phyloP scores from a whole-genome alignment of 2,113 vertebrate genomes.

The Irena cyanogastra region DNA sequence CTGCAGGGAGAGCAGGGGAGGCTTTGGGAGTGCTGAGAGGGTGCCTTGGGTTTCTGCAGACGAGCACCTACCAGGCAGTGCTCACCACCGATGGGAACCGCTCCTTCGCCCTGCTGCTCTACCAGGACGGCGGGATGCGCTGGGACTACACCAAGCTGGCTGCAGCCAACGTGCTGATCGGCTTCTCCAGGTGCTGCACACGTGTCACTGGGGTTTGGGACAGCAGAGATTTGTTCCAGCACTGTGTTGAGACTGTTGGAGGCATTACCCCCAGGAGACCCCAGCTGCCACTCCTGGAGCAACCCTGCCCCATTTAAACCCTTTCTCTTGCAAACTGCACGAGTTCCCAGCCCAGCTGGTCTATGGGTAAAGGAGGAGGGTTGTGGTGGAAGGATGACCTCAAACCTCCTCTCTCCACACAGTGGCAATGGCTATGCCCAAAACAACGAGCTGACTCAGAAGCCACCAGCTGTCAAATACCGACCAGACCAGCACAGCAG shows the following conservation, averaged over 20 bases:
- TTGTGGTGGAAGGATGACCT: neutral
- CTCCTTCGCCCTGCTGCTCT: conserved; percentile 43
- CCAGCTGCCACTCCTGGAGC: neutral
- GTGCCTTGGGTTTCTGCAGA: neutral
- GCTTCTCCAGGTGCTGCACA: conserved; percentile 19
- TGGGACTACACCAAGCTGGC: conserved; percentile 34
- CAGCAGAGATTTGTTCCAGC: neutral
- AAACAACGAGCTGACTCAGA: conserved; percentile 53
- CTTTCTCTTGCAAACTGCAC: neutral
- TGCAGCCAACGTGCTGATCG: neutral
- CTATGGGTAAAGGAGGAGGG: neutral
- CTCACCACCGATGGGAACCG: neutral
- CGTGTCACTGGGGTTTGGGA: neutral
- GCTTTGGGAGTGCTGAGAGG: neutral
- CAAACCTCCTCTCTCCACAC: neutral
- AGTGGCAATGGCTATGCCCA: conserved; percentile 62
- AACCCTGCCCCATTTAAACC: neutral
- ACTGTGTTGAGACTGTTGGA: accelerated
- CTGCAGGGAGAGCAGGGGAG: neutral
- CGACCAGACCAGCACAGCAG: conserved; percentile 57
- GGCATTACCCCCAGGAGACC: neutral
- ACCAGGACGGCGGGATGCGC: neutral
- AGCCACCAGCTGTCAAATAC: conserved; percentile 58
- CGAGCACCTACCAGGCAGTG: conserved; percentile 1
- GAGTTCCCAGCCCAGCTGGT: neutral